Base-by-base conservation (phyloP, 2,797 vertebrate genomes). In the Myioborus melanocephalus region DNA sequence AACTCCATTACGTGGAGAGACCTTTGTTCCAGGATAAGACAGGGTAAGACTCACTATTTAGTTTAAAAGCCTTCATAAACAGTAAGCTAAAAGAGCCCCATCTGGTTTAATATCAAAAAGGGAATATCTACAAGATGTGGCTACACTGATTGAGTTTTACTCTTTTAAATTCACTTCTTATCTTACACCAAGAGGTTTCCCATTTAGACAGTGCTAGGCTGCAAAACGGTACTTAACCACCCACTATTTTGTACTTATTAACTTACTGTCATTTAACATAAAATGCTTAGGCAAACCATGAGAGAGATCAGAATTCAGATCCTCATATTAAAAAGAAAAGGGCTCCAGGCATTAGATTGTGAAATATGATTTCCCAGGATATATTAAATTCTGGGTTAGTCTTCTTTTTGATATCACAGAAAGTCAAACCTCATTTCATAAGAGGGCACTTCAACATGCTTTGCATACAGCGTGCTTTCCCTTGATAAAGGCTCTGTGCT, bases 221-320 rank as follows among this genome's bases (percentile, higher is more conserved):
- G 57, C 84, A 93, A 78, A 95, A 83, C 0, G 0, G 78, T 94
- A 88, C 80, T 92, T 94, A 95, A 80, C 94, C 95, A 94, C 85
- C 90, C 86, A 90, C 91, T 71, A 89, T 84, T 92, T 91, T 91
- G 59, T 87, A 86, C 70, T 95, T 83, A 91, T 82, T 94, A 94
- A 91, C 91, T 69, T 75, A 73, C 73, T 88, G 73, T 77, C 87
- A 77, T 90, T 92, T 95, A 94, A 79, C 73, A 78, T 79, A 84
- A 96, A 95, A 93, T 76, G 72, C 93, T 94, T 88, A 93, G 87
- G 94, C 89, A 96, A 95, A 95, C 91, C 92, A 95, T 90, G 70
- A 92, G 87, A 96, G 92, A 97, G 87, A 95, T 93, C 72, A 93
- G 69, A 89, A 94, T 95, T 92, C 91, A 89, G 92, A 95, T 96